Evolutionary conservation across 2,797 vertebrate species (phyloP), one percentile per base, ranked within the genome.

Genomic region (Morus bassanus): DNA sequence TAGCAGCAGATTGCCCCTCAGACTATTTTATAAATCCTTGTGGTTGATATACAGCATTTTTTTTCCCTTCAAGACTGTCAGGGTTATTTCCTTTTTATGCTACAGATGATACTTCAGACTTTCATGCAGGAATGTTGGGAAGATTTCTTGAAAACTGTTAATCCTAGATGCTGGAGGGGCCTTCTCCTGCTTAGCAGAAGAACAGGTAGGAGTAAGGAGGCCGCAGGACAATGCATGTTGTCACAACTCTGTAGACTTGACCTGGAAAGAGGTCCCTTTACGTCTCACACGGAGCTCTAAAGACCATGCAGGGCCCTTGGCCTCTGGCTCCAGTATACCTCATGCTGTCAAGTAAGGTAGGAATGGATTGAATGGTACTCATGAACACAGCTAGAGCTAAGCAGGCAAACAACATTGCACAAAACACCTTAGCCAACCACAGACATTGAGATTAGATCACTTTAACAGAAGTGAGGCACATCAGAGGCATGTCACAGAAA

Each of bases 1-100:
- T 68, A 51, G 27, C 19, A 22, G 39, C n/a, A 82, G 43, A 48
- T 10, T 46, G 11, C 30, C 37, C 64, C 39, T 69, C 50, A n/a
- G 39, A 70, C 15, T 80, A 35, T 91, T 89, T 94, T 78, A 81
- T 68, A 92, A 88, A 72, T 90, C 33, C 27, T 65, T 84, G 8
- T 28, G 35, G 37, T 91, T 75, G 30, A 90, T 17, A 63, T 23
- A 83, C 24, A 75, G 21, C 14, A 33, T 13, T 80, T 59, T 56
- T 56, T 69, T 68, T 9, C 8, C 43, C 17, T 85, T 85, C 68
- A 74, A 64, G 60, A 72, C 9, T 60, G 25, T 63, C 79, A 78
- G 22, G 15, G 17, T 80, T 78, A 77, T 78, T 83, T 94, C 64
- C 60, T 68, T 60, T 48, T 89, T 57, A 73, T 78, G 31, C 14